phyloP scores from a whole-genome alignment of 2,113 vertebrate species.

The Cervus canadensis region DNA sequence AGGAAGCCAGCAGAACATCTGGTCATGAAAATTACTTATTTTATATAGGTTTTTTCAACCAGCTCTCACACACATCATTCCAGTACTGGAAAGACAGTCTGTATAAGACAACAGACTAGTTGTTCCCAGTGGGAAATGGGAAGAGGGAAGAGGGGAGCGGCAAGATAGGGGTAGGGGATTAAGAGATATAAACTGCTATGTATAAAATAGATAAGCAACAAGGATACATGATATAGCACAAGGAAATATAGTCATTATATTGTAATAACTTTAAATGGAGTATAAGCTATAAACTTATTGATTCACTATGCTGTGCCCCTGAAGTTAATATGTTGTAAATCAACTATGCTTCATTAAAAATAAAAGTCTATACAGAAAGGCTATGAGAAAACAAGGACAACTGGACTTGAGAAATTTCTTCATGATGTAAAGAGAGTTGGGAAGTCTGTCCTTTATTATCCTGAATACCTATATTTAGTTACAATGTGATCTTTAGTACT shows the following conservation, averaged over 20 bases:
- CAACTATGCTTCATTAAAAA: neutral
- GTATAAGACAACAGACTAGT: neutral
- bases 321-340: neutral
- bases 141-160: neutral
- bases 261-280: neutral
- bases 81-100: neutral
- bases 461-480: neutral
- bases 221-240: neutral
- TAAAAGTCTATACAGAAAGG: neutral
- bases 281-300: neutral
- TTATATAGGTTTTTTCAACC: neutral
- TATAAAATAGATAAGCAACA: neutral
- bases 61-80: neutral
- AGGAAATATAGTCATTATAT: neutral
- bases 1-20: neutral
- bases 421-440: neutral
- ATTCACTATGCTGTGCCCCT: neutral
- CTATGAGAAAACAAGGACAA: neutral
- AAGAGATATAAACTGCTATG: neutral
- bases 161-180: neutral
- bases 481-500: neutral
- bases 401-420: neutral
- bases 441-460: neutral
- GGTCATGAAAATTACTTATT: neutral
- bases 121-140: neutral